Evolutionary conservation across 2,888 invertebrate species (phyloP).

Genomic region (Priocnemis perturbator): DNA sequence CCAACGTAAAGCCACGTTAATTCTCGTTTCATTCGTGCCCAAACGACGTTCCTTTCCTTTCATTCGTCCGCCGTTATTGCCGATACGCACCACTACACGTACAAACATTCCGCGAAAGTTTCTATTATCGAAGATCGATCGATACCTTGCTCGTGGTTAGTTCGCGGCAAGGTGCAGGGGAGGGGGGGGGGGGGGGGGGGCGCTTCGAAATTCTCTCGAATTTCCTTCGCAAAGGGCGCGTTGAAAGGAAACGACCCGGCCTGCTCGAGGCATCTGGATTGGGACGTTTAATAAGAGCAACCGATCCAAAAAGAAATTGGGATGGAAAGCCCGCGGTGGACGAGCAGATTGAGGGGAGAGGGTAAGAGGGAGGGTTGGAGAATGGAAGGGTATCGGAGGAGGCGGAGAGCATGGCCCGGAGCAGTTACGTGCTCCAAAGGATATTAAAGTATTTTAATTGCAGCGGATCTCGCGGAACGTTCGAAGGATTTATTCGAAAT

Average conservation of each 20-base stretch:
- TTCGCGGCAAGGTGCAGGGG: constrained; percentile 6
- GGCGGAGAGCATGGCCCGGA: constrained; percentile 40
- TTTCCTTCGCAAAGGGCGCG: constrained; percentile 42
- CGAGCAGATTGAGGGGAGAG: neutral
- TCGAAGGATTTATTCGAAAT: constrained; percentile 63
- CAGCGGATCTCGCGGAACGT: constrained; percentile 59
- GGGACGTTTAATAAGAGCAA: constrained; percentile 55
- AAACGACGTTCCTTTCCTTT: no score
- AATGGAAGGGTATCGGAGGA: constrained; percentile 37
- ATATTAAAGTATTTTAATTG: constrained; percentile 68
- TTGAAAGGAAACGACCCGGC: constrained; percentile 49
- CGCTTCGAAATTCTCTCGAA: constrained; percentile 39
- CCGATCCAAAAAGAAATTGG: constrained; percentile 49
- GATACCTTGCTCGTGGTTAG: neutral
- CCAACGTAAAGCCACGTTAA: no score
- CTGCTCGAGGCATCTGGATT: constrained; percentile 41
- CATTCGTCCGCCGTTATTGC: no score
- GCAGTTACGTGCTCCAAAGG: constrained; percentile 58
- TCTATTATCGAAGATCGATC: constrained; percentile 35
- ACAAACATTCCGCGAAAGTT: constrained; percentile 10
- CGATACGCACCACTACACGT: no score
- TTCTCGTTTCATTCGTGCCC: no score
- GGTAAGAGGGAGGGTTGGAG: constrained; percentile 11
- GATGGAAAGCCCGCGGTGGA: constrained; percentile 25
- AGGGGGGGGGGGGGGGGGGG: no score